Percentiles rank a stretch among this genome's conserved stretches.
phyloP scores from a whole-genome alignment of 2,797 vertebrate species.

The Pipistrellus nathusii region DNA sequence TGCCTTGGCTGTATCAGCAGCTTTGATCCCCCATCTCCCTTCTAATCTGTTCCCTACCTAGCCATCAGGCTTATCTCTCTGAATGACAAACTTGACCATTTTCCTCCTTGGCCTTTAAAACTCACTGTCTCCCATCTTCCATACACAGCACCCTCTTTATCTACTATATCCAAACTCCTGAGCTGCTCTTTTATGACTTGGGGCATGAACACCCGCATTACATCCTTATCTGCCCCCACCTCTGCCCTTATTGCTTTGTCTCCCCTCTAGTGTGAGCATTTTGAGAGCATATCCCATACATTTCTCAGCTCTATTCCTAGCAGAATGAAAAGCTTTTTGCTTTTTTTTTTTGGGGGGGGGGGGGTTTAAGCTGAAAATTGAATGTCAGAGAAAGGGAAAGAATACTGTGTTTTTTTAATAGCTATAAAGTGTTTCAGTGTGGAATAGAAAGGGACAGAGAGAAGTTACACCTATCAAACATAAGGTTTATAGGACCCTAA shows the following conservation, averaged over 20 bases:
- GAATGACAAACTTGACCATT: background rate
- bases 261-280: background rate
- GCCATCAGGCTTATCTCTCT: background rate
- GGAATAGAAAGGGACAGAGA: constrained; percentile 31
- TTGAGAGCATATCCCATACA: background rate
- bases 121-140: background rate
- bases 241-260: background rate
- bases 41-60: background rate
- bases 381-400: background rate
- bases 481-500: constrained; percentile 32
- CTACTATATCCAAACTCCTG: background rate
- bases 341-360: too few relatives aligned
- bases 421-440: background rate
- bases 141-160: background rate
- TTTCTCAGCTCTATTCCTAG: background rate
- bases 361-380: background rate
- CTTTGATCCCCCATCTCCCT: background rate
- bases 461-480: background rate
- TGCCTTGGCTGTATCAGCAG: background rate
- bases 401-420: background rate
- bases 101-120: background rate
- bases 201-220: background rate
- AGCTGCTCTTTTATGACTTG: background rate
- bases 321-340: background rate
- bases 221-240: background rate